These are phyloP conservation scores for Clitarchus hookeri DNA, from an alignment of 2,888 invertebrate species.

Conservation along the genomic window DNA sequence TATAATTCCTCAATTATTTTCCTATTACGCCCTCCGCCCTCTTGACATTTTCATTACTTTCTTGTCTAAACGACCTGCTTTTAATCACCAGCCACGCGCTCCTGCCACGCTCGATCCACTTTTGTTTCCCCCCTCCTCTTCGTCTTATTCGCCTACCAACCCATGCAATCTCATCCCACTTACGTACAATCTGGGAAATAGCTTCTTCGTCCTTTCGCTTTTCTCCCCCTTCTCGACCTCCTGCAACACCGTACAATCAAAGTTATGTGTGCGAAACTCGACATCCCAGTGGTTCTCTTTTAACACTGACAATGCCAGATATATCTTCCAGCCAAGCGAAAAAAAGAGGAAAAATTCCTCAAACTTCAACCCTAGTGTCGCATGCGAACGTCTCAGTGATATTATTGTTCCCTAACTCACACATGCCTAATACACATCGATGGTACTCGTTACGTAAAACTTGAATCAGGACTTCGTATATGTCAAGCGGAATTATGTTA, in stretches of 20 bases:
- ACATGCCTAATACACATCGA: too few relatives aligned
- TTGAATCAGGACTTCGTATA: too few relatives aligned
- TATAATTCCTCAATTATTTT: slow-evolving; percentile 6
- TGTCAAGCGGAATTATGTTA: too few relatives aligned
- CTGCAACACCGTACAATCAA: not conserved
- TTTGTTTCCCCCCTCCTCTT: not conserved
- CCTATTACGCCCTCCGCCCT: not conserved
- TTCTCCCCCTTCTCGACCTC: not conserved
- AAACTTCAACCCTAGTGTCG: too few relatives aligned
- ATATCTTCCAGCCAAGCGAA: too few relatives aligned
- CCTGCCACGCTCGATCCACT: not conserved
- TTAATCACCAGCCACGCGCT: not conserved
- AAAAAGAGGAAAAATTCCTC: too few relatives aligned
- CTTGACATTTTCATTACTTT: slow-evolving; percentile 14
- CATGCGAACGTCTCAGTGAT: too few relatives aligned
- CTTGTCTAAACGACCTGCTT: not conserved
- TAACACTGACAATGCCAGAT: too few relatives aligned
- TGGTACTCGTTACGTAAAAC: too few relatives aligned
- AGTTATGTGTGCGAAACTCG: too few relatives aligned
- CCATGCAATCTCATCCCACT: not conserved
- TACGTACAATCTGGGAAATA: slow-evolving; percentile 14
- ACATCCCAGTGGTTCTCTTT: too few relatives aligned
- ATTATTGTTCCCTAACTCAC: too few relatives aligned
- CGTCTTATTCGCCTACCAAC: not conserved
- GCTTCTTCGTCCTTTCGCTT: not conserved